Evolutionary conservation across 2,888 invertebrate genomes (phyloP).

Genomic region (Dynastes maya): DNA sequence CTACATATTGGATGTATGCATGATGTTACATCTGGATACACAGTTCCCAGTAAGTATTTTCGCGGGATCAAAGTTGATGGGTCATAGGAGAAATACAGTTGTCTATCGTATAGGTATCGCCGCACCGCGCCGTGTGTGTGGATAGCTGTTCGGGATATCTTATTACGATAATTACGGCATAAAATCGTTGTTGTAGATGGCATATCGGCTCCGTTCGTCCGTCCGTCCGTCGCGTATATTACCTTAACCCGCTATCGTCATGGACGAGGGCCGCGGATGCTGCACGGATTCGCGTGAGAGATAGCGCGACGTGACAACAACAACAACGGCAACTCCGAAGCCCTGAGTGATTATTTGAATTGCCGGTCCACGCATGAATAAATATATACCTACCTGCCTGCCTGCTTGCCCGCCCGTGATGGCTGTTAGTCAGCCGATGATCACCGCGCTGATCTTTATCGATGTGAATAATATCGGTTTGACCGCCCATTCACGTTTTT

Average conservation of each 20-base stretch:
- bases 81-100: too few relatives aligned
- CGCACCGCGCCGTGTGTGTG: too few relatives aligned
- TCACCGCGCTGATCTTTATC: slow-evolving; percentile 5
- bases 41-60: too few relatives aligned
- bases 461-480: slow-evolving; percentile 2
- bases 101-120: too few relatives aligned
- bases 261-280: not conserved
- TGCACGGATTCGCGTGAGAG: slow-evolving; percentile 35
- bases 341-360: slow-evolving; percentile 45
- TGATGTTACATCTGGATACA: too few relatives aligned
- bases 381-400: slow-evolving; percentile 29
- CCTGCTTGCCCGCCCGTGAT: not conserved
- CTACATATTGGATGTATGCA: too few relatives aligned
- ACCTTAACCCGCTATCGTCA: not conserved
- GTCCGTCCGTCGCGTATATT: not conserved
- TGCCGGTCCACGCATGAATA: slow-evolving; percentile 49
- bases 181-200: not conserved
- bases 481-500: slow-evolving; percentile 8
- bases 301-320: slow-evolving; percentile 39
- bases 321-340: not conserved
- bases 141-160: too few relatives aligned
- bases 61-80: too few relatives aligned
- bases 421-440: slow-evolving; percentile 6
- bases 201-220: not conserved
- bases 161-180: not conserved